Conservation (phyloP, 53 echinoderm and acorn worm species). For the Paracentrotus lividus region DNA sequence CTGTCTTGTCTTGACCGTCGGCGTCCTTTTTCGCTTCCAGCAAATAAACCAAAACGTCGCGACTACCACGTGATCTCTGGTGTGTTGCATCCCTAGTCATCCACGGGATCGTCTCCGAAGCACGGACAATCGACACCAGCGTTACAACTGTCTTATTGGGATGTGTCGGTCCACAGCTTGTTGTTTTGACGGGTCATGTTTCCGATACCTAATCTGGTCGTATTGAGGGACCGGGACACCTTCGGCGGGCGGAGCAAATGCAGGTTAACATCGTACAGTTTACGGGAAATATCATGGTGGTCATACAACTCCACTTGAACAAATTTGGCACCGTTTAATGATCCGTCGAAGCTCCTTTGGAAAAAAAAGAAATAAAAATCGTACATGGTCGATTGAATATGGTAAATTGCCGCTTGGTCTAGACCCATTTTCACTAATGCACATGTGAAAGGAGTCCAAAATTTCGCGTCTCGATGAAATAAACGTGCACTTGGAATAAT, state of each 20-base stretch:
- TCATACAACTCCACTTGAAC: background rate
- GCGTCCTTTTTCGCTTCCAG: background rate
- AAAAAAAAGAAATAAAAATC: background rate
- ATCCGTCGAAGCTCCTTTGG: background rate
- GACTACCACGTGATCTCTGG: too few species aligned
- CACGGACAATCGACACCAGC: background rate
- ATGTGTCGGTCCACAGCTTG: background rate
- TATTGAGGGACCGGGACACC: background rate
- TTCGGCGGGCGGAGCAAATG: background rate
- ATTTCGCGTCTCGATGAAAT: too few species aligned
- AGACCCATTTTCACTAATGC: too few species aligned
- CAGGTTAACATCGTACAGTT: background rate
- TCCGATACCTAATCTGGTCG: background rate
- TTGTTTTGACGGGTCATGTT: background rate
- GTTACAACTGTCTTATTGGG: background rate
- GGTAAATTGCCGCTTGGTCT: background rate
- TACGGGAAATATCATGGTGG: background rate
- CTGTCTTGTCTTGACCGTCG: background rate
- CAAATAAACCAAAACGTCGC: background rate
- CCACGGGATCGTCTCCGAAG: background rate
- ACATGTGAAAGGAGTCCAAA: too few species aligned
- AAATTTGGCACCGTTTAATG: background rate
- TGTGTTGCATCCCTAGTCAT: background rate
- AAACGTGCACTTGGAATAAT: too few species aligned
- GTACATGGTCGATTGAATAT: background rate